Base-by-base conservation (phyloP, 64 coral and sea anemone genomes). In the Pocillopora damicornis region DNA sequence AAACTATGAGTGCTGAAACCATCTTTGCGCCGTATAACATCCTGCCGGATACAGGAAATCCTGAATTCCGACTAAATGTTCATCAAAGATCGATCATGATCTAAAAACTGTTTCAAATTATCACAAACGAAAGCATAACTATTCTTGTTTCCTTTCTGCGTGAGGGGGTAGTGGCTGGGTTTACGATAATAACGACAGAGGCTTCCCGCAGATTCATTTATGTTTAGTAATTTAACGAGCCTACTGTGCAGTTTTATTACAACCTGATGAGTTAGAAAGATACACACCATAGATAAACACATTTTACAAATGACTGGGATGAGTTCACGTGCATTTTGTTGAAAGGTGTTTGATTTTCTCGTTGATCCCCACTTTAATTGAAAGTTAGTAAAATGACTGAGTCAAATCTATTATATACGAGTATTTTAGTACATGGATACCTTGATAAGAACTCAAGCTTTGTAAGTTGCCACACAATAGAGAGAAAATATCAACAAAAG, bases 241-340 rank as follows among this genome's bases (percentile, higher is more conserved):
- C 38, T 51, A 72, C 64, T 71, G 81, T 85, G 79, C 20, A 20
- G 66, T 23, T 71, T 71, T 71, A 71, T 71, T n/a, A 71, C n/a
- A 71, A 71, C 67, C 25, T 23, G 67, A 71, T 71, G 67, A 71
- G 67, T 20, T 71, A 20, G 10, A 45, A n/a, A 58, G 61, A 83
- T 67, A 11, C 18, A 13, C 18, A 18, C 34, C 61, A 67, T 58
- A 23, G 42, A 85, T 71, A 72, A 15, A 69, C 36, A 73, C 81
- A 72, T 85, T 83, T 45, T 65, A 68, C 20, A 73, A 85, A 85
- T 85, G 57, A 72, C 38, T 85, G 38, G 26, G 16, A 72, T 72
- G 37, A 57, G 42, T 51, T 51, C 42, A 51, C 42, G 42, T 51
- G 42, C 7, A 51, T 51, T 30, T 51, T 51, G 42, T 51, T 51